Percentiles rank a stretch among this genome's conserved stretches.
Conservation (phyloP, 2,113 vertebrate species). For the Siniperca knerii region DNA sequence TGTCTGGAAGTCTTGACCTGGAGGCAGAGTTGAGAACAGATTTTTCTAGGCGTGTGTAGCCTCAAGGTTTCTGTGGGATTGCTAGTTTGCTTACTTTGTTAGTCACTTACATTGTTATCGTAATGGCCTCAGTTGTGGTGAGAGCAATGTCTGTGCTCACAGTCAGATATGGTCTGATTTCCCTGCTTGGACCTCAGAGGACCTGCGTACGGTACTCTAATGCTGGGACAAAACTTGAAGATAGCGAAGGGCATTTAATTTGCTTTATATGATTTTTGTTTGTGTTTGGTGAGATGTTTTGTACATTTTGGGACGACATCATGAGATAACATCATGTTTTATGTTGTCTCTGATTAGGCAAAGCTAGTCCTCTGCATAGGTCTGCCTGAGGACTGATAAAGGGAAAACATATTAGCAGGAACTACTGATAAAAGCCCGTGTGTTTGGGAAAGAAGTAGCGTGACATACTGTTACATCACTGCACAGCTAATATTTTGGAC, state of each 20-base stretch:
- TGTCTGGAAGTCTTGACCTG: constrained; percentile 62
- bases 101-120: constrained; percentile 50
- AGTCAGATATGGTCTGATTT: constrained; percentile 18
- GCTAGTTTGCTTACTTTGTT: constrained; percentile 59
- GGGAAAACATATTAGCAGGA: neutral
- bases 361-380: neutral
- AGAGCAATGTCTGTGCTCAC: constrained; percentile 34
- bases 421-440: neutral
- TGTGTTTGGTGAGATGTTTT: neutral
- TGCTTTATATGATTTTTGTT: neutral
- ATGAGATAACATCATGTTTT: neutral
- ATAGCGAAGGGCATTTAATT: neutral
- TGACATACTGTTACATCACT: neutral
- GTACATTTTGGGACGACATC: neutral
- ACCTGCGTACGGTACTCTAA: neutral
- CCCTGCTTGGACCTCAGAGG: neutral
- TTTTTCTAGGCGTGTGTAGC: constrained; percentile 14
- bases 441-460: neutral
- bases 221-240: neutral
- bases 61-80: constrained; percentile 32
- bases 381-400: neutral
- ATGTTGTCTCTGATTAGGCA: neutral
- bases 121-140: constrained; percentile 35
- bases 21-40: constrained; percentile 47
- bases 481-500: neutral